Evolutionary conservation across 2,113 vertebrate species (phyloP).

Genomic region (Callaeas wilsoni): DNA sequence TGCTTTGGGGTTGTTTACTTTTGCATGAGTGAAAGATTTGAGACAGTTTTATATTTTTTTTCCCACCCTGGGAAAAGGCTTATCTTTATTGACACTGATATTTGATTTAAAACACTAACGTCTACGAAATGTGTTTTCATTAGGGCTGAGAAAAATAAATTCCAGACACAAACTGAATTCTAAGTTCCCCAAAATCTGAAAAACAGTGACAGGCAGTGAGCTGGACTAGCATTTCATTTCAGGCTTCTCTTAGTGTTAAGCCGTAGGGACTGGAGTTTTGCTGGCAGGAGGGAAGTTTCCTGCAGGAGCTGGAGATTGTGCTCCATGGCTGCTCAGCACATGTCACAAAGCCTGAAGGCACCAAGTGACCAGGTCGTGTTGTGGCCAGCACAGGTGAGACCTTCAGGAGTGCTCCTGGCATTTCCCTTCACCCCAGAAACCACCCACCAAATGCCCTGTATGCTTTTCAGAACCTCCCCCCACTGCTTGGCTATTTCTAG

Average conservation of each 20-base stretch:
- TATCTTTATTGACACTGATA: neutral
- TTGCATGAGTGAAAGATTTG: neutral
- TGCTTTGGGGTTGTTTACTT: constrained; percentile 24
- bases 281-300: neutral
- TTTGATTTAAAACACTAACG: neutral
- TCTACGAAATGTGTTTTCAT: neutral
- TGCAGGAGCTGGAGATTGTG: neutral
- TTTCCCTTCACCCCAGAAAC: neutral
- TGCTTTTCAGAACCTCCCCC: neutral
- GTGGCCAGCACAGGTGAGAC: neutral
- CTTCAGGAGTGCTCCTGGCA: neutral
- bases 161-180: neutral
- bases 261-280: neutral
- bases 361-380: neutral
- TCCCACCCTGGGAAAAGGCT: neutral
- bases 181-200: neutral
- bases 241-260: neutral
- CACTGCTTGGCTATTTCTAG: neutral
- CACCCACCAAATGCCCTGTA: neutral
- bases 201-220: neutral
- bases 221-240: neutral
- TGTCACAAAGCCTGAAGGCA: neutral
- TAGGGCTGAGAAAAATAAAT: neutral
- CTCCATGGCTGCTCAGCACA: neutral
- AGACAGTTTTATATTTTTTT: neutral